phyloP scores from a whole-genome alignment of 2,797 vertebrate genomes.

The Lophius americanus region DNA sequence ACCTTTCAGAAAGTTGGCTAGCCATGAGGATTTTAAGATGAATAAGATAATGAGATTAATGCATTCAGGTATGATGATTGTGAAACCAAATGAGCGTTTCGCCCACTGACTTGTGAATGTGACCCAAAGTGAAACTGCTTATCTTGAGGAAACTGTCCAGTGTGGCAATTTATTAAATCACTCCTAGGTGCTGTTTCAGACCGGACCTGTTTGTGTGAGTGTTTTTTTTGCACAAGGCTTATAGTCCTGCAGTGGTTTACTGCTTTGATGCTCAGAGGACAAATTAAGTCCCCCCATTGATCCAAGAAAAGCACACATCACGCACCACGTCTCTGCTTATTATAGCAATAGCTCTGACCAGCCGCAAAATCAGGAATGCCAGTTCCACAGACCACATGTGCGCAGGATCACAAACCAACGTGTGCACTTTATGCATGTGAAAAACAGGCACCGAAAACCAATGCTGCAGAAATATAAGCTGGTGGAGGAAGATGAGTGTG shows the following conservation, averaged over 20 bases:
- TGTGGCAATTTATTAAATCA: not conserved
- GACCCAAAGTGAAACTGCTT: not conserved
- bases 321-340: slow-evolving; percentile 3
- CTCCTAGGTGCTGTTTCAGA: not conserved
- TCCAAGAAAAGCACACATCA: not conserved
- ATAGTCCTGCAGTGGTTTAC: not conserved
- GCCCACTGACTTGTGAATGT: too few species aligned
- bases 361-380: slow-evolving; percentile 7
- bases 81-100: too few species aligned
- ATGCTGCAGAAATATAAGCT: slow-evolving; percentile 2
- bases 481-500: not conserved
- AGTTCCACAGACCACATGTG: not conserved
- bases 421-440: not conserved
- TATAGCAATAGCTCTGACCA: not conserved
- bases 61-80: not conserved
- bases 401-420: slow-evolving; percentile 1
- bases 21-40: not conserved
- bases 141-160: not conserved
- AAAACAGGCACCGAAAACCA: not conserved
- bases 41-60: not conserved
- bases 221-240: not conserved
- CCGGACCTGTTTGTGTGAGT: not conserved
- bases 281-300: slow-evolving; percentile 15
- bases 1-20: not conserved
- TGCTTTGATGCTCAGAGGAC: slow-evolving; percentile 10